These are phyloP conservation scores for Cepphus grylle DNA, from an alignment of 2,113 vertebrate species.

Conservation along the genomic window DNA sequence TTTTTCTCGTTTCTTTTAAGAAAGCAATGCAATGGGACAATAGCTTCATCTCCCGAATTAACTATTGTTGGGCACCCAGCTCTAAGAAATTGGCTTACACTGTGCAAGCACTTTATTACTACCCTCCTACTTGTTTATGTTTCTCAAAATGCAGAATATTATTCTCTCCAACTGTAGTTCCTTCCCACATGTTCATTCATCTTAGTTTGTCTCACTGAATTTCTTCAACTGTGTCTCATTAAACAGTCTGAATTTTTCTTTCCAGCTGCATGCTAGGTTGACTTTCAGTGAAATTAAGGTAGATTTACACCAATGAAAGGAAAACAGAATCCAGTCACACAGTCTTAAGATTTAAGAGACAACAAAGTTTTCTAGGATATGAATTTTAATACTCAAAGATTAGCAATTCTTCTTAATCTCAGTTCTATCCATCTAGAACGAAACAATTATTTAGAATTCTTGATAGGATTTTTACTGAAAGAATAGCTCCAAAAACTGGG, in stretches of 20 bases:
- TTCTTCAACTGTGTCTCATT: neutral
- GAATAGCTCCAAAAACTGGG: neutral
- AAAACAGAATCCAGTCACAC: neutral
- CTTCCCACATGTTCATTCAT: neutral
- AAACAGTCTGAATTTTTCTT: neutral
- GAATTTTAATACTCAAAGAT: neutral
- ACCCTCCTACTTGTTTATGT: neutral
- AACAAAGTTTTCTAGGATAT: neutral
- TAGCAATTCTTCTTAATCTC: neutral
- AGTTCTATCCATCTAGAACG: neutral
- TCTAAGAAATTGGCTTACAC: neutral
- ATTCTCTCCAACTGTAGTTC: neutral
- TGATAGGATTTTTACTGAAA: neutral
- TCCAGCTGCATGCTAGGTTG: neutral
- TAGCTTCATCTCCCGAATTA: constrained; percentile 16
- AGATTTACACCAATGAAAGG: neutral
- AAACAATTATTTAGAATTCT: neutral
- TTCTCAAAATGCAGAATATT: constrained; percentile 7
- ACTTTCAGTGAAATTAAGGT: constrained; percentile 2
- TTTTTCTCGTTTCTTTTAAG: constrained; percentile 63
- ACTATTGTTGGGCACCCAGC: neutral
- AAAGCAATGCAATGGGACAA: constrained; percentile 19
- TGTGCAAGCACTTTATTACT: neutral
- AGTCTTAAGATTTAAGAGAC: neutral
- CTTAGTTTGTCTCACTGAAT: neutral